Conservation (phyloP, 2,888 invertebrate genomes). For the Nomada fucata region DNA sequence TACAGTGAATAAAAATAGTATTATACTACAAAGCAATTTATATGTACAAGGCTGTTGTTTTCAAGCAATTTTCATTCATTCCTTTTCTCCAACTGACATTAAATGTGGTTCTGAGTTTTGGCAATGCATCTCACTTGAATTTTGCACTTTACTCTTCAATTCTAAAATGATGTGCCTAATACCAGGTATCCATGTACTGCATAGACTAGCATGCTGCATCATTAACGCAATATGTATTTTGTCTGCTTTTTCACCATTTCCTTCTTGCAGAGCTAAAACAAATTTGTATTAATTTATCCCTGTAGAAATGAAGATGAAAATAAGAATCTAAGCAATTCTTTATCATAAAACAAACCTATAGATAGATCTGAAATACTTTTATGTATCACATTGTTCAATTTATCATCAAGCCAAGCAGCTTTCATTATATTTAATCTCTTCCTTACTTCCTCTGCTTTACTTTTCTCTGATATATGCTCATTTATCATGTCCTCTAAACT, state of each 20-base stretch:
- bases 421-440: constrained; percentile 86
- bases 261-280: constrained; percentile 85
- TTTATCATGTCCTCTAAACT: constrained; percentile 73
- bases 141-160: constrained; percentile 69
- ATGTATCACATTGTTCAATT: constrained; percentile 85
- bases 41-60: neutral
- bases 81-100: constrained; percentile 13
- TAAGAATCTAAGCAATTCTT: neutral
- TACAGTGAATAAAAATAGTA: neutral
- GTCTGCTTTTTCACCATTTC: constrained; percentile 85
- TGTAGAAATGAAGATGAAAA: neutral
- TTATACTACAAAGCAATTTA: neutral
- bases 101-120: constrained; percentile 11
- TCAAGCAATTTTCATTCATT: neutral
- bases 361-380: constrained; percentile 85
- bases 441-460: constrained; percentile 84
- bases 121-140: neutral
- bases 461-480: constrained; percentile 60
- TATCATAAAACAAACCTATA: constrained; percentile 83
- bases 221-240: constrained; percentile 86
- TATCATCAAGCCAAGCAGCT: constrained; percentile 86
- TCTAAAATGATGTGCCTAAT: constrained; percentile 86
- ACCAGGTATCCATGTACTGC: constrained; percentile 87
- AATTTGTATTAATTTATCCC: constrained; percentile 23
- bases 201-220: constrained; percentile 86